Evolutionary conservation across 1,140 invertebrate genomes (phyloP).

Genomic region (Lasioglossum baleicum): DNA sequence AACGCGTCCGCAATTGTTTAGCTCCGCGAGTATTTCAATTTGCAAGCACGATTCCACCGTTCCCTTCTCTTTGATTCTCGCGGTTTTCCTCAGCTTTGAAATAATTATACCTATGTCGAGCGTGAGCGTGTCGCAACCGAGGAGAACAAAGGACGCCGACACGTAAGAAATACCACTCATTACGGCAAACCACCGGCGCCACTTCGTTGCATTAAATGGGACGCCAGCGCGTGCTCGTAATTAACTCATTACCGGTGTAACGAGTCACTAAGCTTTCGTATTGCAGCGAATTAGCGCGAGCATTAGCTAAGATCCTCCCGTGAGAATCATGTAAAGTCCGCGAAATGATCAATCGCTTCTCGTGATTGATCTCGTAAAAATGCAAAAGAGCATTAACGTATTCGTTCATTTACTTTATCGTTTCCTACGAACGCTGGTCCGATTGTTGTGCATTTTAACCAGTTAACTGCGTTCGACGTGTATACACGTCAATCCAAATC

Average conservation of each 20-base stretch:
- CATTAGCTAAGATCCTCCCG: no score
- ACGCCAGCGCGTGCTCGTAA: conserved; percentile 58
- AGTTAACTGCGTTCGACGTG: no score
- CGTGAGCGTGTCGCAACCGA: conserved; percentile 27
- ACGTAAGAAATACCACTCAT: conserved; percentile 61
- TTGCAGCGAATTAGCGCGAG: conserved; percentile 38
- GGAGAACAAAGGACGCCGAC: conserved; percentile 43
- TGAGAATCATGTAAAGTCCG: no score
- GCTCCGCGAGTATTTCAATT: neutral
- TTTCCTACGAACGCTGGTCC: no score
- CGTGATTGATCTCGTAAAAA: no score
- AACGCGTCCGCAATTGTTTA: no score
- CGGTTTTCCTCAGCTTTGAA: conserved; percentile 42
- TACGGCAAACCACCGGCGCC: conserved; percentile 38
- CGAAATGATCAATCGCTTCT: no score
- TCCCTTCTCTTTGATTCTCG: neutral
- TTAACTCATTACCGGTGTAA: conserved; percentile 60
- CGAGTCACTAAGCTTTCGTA: conserved; percentile 47
- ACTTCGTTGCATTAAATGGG: conserved; percentile 51
- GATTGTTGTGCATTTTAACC: no score
- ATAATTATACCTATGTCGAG: conserved; percentile 47
- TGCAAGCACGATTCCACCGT: neutral
- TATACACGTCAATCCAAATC: no score
- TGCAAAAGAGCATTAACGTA: no score
- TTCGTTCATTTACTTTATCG: no score